Conservation (phyloP, 2,113 vertebrate species). For the Melanerpes aurifrons region DNA sequence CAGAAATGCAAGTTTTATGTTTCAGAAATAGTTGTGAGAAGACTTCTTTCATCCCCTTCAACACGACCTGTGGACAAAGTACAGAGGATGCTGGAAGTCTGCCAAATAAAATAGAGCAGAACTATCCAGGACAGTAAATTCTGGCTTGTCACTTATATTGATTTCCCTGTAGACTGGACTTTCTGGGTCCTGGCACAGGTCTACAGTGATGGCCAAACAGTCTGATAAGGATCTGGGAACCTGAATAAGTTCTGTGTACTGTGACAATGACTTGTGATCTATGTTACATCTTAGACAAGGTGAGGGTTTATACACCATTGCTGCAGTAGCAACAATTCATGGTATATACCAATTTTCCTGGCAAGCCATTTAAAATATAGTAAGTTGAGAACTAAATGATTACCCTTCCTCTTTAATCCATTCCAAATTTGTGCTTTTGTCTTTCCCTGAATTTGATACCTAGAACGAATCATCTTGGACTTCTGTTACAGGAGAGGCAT, state of each 20-base stretch:
- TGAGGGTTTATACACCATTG: neutral
- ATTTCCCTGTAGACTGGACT: neutral
- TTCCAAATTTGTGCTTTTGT: neutral
- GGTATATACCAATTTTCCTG: neutral
- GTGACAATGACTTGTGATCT: neutral
- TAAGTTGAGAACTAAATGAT: neutral
- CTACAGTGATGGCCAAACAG: neutral
- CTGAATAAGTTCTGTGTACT: neutral
- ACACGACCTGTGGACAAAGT: neutral
- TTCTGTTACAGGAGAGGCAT: conserved; percentile 78
- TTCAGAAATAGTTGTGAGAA: neutral
- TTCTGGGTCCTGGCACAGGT: neutral
- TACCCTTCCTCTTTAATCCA: neutral
- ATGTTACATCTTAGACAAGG: neutral
- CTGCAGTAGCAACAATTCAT: neutral
- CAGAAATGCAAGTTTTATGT: neutral
- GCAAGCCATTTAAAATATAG: neutral
- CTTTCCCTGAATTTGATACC: neutral
- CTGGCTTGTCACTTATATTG: neutral
- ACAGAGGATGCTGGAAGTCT: neutral
- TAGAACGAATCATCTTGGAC: neutral
- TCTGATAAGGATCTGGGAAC: neutral
- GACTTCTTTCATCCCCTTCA: neutral
- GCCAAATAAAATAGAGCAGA: neutral
- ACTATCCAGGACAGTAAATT: neutral